phyloP scores from a whole-genome alignment of 2,797 vertebrate genomes.

The Rhadinocentrus ornatus region DNA sequence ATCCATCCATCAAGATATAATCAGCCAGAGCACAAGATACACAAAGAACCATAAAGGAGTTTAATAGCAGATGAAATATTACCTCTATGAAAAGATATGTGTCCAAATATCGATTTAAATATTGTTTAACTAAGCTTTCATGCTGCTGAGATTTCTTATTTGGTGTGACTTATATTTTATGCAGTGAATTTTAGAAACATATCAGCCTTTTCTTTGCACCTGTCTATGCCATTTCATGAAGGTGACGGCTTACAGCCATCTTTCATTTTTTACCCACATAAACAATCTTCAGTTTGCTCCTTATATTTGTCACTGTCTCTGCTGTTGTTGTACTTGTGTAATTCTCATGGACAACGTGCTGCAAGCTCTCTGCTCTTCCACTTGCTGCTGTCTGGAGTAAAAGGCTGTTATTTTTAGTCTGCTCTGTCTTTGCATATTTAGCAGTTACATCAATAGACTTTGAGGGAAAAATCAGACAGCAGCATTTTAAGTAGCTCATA shows the following conservation, averaged over 20 bases:
- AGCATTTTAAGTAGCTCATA: constrained; percentile 47
- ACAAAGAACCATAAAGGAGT: neutral
- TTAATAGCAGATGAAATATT: neutral
- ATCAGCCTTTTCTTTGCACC: neutral
- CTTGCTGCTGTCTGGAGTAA: constrained; percentile 35
- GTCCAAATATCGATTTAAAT: neutral
- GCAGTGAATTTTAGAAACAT: neutral
- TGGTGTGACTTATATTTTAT: constrained; percentile 1
- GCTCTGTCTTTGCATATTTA: constrained; percentile 46
- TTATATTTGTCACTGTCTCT: constrained; percentile 41
- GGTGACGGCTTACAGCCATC: constrained; percentile 15
- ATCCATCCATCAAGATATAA: constrained; percentile 9
- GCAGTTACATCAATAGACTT: constrained; percentile 52
- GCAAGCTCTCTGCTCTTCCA: constrained; percentile 17
- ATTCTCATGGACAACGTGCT: constrained; percentile 25
- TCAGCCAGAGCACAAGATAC: neutral
- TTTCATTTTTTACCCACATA: constrained; percentile 11
- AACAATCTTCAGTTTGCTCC: constrained; percentile 19
- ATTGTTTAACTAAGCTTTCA: neutral
- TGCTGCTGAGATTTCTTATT: neutral
- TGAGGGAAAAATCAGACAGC: constrained; percentile 47
- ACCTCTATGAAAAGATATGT: neutral
- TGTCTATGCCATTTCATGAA: constrained; percentile 25
- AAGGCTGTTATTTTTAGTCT: constrained; percentile 64
- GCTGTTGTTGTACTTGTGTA: constrained; percentile 5